Evolutionary conservation across 2,797 vertebrate species (phyloP).

Genomic region (Dendrocincla fuliginosa): DNA sequence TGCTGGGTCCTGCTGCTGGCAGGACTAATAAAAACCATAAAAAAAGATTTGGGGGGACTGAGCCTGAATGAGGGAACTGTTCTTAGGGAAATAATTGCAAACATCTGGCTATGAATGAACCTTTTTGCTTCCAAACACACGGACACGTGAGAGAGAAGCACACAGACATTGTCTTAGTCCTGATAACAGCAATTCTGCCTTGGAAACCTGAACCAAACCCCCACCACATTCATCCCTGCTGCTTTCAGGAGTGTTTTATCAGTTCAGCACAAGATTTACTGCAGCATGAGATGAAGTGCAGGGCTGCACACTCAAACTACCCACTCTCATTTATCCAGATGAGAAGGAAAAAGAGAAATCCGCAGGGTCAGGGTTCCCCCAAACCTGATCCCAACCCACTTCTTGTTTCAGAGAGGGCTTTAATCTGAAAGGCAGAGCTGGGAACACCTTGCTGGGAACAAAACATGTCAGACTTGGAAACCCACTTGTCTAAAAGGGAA

Average conservation of each 20-base stretch:
- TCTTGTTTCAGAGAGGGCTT: not conserved
- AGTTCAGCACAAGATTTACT: not conserved
- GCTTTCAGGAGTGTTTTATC: not conserved
- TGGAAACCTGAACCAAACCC: not conserved
- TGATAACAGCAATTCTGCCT: not conserved
- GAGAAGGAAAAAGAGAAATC: not conserved
- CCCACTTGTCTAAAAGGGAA: not conserved
- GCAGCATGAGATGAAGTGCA: not conserved
- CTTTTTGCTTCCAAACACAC: not conserved
- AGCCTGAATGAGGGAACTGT: not conserved
- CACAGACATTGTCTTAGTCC: not conserved
- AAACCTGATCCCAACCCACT: not conserved
- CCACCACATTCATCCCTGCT: not conserved
- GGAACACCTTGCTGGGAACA: not conserved
- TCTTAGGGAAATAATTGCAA: not conserved
- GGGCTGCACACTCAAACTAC: not conserved
- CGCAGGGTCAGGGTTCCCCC: not conserved
- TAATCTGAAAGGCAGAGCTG: not conserved
- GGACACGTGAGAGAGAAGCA: not conserved
- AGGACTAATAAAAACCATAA: not conserved
- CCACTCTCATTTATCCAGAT: not conserved
- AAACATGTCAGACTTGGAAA: not conserved
- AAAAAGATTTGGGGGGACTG: not conserved
- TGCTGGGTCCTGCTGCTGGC: not conserved
- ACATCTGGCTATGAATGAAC: slow-evolving; percentile 6